phyloP scores from a whole-genome alignment of 2,888 invertebrate genomes.

The Ormyrus thymus region DNA sequence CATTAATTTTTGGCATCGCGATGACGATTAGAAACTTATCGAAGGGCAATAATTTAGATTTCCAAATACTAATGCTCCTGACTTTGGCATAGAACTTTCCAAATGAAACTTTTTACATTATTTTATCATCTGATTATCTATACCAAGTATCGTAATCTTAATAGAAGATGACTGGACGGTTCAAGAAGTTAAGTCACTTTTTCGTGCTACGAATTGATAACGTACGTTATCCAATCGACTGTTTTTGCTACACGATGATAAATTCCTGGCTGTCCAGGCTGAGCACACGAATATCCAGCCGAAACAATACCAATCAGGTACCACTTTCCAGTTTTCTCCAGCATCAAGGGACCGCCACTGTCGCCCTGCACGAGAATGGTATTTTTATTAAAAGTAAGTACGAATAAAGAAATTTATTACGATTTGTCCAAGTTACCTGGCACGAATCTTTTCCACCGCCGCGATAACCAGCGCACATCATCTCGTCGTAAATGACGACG shows the following conservation, averaged over 20 bases:
- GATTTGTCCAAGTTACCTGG: conserved; percentile 74
- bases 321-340: conserved; percentile 91
- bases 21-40: conserved; percentile 5
- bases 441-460: conserved; percentile 90
- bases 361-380: conserved; percentile 80
- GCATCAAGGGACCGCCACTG: conserved; percentile 92
- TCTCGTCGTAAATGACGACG: conserved; percentile 94
- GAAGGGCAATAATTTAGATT: conserved; percentile 25
- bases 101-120: conserved; percentile 11
- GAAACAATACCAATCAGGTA: conserved; percentile 94
- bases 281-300: conserved; percentile 95
- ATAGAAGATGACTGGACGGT: not conserved
- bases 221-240: conserved; percentile 91
- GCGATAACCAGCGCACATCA: conserved; percentile 95
- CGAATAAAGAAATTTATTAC: too few species aligned
- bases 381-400: not conserved
- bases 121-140: conserved; percentile 20
- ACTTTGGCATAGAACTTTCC: conserved; percentile 34
- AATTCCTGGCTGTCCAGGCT: conserved; percentile 94
- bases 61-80: conserved; percentile 29
- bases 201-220: conserved; percentile 76
- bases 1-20: conserved; percentile 23
- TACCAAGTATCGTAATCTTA: not conserved
- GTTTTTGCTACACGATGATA: conserved; percentile 95
- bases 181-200: not conserved